phyloP scores from a whole-genome alignment of 2,113 vertebrate genomes.

The Noturus placidus region DNA sequence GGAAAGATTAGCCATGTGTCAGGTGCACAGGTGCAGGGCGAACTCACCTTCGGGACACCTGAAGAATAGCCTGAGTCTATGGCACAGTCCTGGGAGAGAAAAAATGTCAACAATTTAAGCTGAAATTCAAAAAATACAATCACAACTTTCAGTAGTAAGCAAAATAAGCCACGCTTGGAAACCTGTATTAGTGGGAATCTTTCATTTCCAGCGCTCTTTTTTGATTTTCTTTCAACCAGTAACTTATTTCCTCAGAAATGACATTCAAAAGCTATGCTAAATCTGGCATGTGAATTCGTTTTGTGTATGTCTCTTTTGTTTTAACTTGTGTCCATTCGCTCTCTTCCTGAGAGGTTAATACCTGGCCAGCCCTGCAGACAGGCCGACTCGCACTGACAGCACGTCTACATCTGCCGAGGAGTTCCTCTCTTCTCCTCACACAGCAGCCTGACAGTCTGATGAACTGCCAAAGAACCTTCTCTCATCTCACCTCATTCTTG shows the following conservation, averaged over 20 bases:
- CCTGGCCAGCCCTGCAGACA: conserved; percentile 64
- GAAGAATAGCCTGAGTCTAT: conserved; percentile 44
- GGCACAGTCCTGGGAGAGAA: background rate
- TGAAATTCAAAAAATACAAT: conserved; percentile 19
- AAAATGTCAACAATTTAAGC: background rate
- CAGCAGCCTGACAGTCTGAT: conserved; percentile 70
- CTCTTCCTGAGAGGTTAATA: conserved; percentile 71
- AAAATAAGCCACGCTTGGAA: conserved; percentile 11
- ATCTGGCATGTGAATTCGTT: conserved; percentile 44
- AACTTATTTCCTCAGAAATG: conserved; percentile 30
- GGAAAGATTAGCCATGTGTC: conserved; percentile 49
- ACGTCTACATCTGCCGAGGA: conserved; percentile 70
- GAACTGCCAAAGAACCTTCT: conserved; percentile 74
- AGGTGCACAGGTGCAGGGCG: conserved; percentile 47
- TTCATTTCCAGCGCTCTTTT: conserved; percentile 32
- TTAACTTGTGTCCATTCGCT: conserved; percentile 58
- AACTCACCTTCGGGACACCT: conserved; percentile 51
- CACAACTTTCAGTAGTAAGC: background rate
- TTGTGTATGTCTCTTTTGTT: conserved; percentile 48
- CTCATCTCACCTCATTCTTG: conserved; percentile 41
- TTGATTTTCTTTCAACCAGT: conserved; percentile 16
- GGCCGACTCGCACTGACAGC: conserved; percentile 75
- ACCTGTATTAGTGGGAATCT: background rate
- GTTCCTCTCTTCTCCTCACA: conserved; percentile 70
- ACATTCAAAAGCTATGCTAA: conserved; percentile 44